Percentiles rank a stretch among this genome's conserved stretches.
Evolutionary conservation across 1,140 invertebrate species (phyloP).

Genomic region (Polyergus mexicanus): DNA sequence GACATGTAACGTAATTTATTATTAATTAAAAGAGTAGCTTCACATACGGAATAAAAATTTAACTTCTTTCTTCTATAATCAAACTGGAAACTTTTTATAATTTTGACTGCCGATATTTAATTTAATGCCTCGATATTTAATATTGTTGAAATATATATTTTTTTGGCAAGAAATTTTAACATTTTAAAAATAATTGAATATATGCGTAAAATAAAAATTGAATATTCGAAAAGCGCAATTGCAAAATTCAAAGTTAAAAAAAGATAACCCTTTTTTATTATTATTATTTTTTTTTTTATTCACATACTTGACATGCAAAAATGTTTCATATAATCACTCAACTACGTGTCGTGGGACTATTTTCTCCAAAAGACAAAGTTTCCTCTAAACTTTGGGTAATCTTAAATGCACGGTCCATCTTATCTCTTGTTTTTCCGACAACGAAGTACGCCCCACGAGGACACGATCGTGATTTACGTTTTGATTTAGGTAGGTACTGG

Average conservation of each 20-base stretch:
- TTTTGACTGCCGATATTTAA: background rate
- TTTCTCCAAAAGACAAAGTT: conserved; percentile 40
- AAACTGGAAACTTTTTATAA: background rate
- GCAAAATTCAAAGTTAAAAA: background rate
- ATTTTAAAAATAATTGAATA: no score
- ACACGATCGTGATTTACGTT: conserved; percentile 68
- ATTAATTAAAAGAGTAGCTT: background rate
- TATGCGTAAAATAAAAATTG: background rate
- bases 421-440: conserved; percentile 60
- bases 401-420: conserved; percentile 57
- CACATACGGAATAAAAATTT: background rate
- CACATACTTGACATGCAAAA: background rate
- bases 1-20: background rate
- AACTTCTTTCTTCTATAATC: background rate
- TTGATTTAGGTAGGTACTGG: conserved; percentile 66
- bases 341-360: background rate
- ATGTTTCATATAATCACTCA: conserved; percentile 33
- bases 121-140: background rate
- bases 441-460: conserved; percentile 41
- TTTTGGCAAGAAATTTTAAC: no score
- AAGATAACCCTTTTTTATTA: background rate
- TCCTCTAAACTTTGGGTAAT: conserved; percentile 50
- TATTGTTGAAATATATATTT: background rate
- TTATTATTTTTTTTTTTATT: background rate
- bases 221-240: background rate